Base-by-base conservation (phyloP, 2,888 invertebrate genomes). In the Automeris io region DNA sequence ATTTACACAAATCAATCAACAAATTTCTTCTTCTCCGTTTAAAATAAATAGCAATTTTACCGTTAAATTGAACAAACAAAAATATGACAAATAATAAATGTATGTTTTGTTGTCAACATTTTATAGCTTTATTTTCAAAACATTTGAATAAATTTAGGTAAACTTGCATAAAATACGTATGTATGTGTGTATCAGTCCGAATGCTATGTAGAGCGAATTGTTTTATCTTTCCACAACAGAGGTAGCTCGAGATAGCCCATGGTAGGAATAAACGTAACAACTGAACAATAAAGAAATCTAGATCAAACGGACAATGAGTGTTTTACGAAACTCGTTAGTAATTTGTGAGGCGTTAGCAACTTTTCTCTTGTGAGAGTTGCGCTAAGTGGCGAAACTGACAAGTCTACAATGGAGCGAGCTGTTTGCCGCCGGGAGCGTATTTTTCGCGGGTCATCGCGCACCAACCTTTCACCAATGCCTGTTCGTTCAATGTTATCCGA, bases 261-360 rank as follows among this genome's bases (percentile, higher is more conserved):
- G 52, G 56, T 51, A 59, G 50, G 59, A 64, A 64, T 50, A 64
- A 65, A 62, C 57, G 56, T 51, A 59, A 57, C 61, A 52, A 46
- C 48, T 45, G 50, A 57, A 51, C 57, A 65, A 69, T 68, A 68
- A 70, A 65, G 69, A 62, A 67, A 81, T 83, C 81, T 81, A 80
- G 81, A 82, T 81, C 72, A 70, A 53, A 61, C 72, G 72, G 71
- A 80, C 83, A 82, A 81, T 79, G 72, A 59, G 55, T 61, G 73
- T 60, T 73, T 82, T 78, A 76, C 75, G 74, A 79, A 79, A 77
- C 74, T 67, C 55, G 69, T 68, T 68, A 65, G 74, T 70, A 73
- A 74, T 75, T 75, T 75, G 68, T 67, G 62, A 61, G 54, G 65
- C 68, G 69, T 76, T 72, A 68, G 71, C 66, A 67, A 71, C 70